phyloP scores from a whole-genome alignment of 2,888 invertebrate genomes.

The Ichneumoninae sp. region DNA sequence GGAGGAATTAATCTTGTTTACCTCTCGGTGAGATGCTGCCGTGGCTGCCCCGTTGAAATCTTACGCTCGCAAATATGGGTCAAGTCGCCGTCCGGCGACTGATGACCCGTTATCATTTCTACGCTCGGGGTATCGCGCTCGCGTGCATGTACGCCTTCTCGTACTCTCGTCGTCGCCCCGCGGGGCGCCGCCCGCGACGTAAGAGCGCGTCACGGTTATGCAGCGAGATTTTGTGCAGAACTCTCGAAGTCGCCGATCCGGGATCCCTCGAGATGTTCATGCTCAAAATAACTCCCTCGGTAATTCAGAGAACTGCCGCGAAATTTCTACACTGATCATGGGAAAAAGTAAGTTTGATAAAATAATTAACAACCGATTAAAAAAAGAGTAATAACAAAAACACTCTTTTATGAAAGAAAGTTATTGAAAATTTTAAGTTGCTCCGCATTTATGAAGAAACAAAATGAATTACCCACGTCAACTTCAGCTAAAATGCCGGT shows the following conservation, averaged over 20 bases:
- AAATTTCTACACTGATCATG: background rate
- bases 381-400: background rate
- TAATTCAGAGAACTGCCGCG: background rate
- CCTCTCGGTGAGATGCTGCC: background rate
- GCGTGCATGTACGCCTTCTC: background rate
- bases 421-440: too few species aligned
- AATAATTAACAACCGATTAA: background rate
- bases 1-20: background rate
- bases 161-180: background rate
- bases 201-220: background rate
- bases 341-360: background rate
- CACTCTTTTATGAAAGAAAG: too few species aligned
- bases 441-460: background rate
- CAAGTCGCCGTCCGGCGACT: conserved; percentile 18
- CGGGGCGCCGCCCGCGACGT: background rate
- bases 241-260: background rate
- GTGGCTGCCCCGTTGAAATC: background rate
- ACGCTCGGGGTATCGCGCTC: conserved; percentile 3
- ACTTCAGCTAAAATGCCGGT: background rate
- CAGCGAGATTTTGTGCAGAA: background rate
- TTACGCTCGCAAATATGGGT: conserved; percentile 17
- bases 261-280: background rate
- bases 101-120: conserved; percentile 37
- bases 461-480: background rate
- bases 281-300: background rate